Evolutionary conservation across 2,113 vertebrate species (phyloP), one percentile per base, ranked within the genome.

Genomic region (Octodon degus): DNA sequence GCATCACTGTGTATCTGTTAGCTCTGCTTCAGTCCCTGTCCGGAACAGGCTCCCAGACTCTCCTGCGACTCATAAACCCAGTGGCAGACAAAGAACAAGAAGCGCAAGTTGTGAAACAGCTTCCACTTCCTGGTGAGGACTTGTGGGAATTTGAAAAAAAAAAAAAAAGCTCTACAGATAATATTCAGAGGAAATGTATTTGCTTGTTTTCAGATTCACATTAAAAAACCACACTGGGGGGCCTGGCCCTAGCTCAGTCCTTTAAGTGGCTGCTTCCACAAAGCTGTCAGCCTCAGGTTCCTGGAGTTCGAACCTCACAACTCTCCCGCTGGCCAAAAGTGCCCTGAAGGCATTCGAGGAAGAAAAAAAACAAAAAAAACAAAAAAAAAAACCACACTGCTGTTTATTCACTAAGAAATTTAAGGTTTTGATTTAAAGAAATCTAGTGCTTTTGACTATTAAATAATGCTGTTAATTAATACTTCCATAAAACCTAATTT

Each of bases 321-420:
- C n/a, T n/a, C n/a, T n/a, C n/a, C n/a, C n/a, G n/a, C n/a, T n/a
- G n/a, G n/a, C n/a, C n/a, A n/a, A n/a, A n/a, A n/a, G n/a, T n/a
- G n/a, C n/a, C n/a, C n/a, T n/a, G n/a, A n/a, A n/a, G n/a, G n/a
- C n/a, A n/a, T n/a, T n/a, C n/a, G n/a, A n/a, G n/a, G n/a, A n/a
- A n/a, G n/a, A n/a, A n/a, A n/a, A n/a, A n/a, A n/a, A n/a, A n/a
- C n/a, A n/a, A n/a, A n/a, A n/a, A n/a, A n/a, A n/a, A n/a, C n/a
- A n/a, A n/a, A n/a, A n/a, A n/a, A 40, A 68, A 91, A 93, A 53
- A 43, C 90, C 70, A 80, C 25, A 83, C 3, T 67, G 65, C 43
- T 70, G 22, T 72, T 60, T 47, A 65, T 32, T 50, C 65, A 79
- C 22, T 53, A 95, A 95, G 83, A 97, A 96, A 89, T 84, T 2